Conservation (phyloP, 2,113 vertebrate genomes). For the Chaetops frenatus region DNA sequence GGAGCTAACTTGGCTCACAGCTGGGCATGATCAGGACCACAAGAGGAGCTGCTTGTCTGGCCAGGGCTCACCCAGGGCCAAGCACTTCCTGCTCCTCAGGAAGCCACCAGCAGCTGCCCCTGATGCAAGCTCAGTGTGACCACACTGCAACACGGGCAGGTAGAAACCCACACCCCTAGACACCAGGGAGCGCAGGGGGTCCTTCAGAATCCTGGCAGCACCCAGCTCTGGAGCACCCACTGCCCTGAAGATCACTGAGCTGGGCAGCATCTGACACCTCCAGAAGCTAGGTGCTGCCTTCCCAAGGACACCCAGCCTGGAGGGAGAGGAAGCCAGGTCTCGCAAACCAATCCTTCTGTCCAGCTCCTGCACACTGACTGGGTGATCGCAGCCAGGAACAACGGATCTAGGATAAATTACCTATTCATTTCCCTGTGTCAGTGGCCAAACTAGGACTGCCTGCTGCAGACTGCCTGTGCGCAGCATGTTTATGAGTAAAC, state of each 20-base stretch:
- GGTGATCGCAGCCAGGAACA: not conserved
- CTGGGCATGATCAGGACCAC: not conserved
- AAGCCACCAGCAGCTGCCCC: not conserved
- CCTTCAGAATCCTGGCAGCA: not conserved
- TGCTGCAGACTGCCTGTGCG: not conserved
- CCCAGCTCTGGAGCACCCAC: not conserved
- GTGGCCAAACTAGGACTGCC: not conserved
- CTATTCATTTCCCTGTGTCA: not conserved
- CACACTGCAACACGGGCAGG: rapidly evolving
- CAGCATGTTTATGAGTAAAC: not conserved
- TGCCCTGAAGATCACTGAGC: not conserved
- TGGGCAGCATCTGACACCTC: rapidly evolving
- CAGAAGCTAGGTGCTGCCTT: rapidly evolving
- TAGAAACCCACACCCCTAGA: not conserved
- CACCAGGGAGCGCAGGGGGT: rapidly evolving
- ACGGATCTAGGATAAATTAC: not conserved
- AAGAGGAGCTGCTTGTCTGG: not conserved
- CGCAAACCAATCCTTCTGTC: not conserved
- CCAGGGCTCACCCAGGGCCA: not conserved
- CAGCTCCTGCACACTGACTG: not conserved
- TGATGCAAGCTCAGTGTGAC: not conserved
- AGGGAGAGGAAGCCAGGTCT: not conserved
- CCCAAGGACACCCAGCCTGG: not conserved
- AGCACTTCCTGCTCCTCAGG: not conserved
- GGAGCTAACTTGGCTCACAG: not conserved